A percentile compares a stretch with the other conserved stretches of the same genome.
Evolutionary conservation across 23 tunicate genomes (phyloP).

Genomic region (Botrylloides violaceus): DNA sequence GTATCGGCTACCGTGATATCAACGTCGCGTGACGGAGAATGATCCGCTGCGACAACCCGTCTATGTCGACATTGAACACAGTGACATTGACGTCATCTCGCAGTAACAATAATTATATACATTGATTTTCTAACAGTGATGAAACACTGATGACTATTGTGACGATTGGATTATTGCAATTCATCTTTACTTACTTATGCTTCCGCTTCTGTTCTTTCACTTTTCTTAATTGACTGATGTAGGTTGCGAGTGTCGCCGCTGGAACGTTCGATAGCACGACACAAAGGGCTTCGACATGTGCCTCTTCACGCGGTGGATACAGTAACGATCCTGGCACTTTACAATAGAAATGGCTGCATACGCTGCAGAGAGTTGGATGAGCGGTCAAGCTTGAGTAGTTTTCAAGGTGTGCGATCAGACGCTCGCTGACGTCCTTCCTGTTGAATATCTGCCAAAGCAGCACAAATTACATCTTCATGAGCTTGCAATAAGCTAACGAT

Average conservation of each 20-base stretch:
- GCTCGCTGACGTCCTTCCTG: conserved; percentile 9
- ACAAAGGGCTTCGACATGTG: conserved; percentile 76
- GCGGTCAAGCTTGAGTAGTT: conserved; percentile 70
- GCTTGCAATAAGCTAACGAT: not conserved
- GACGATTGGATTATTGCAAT: no score
- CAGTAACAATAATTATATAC: no score
- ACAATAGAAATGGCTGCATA: conserved; percentile 88
- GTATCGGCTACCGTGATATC: no score
- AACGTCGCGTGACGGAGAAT: no score
- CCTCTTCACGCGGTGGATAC: conserved; percentile 56
- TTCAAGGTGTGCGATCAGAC: conserved; percentile 35
- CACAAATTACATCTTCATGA: no score
- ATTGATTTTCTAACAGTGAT: no score
- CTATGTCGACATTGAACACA: no score
- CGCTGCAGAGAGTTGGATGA: conserved; percentile 84
- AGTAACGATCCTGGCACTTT: conserved; percentile 75
- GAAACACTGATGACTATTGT: no score
- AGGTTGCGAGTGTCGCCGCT: conserved; percentile 5
- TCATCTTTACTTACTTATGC: conserved; percentile 16
- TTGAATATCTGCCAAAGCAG: conserved; percentile 12
- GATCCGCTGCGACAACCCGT: no score
- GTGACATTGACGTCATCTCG: no score
- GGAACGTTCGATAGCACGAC: conserved; percentile 57
- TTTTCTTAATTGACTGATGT: not conserved
- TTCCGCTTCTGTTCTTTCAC: conserved; percentile 5